These are phyloP conservation scores for Tetragnatha versicolor DNA, from an alignment of 1,140 invertebrate genomes.

Conservation along the genomic window DNA sequence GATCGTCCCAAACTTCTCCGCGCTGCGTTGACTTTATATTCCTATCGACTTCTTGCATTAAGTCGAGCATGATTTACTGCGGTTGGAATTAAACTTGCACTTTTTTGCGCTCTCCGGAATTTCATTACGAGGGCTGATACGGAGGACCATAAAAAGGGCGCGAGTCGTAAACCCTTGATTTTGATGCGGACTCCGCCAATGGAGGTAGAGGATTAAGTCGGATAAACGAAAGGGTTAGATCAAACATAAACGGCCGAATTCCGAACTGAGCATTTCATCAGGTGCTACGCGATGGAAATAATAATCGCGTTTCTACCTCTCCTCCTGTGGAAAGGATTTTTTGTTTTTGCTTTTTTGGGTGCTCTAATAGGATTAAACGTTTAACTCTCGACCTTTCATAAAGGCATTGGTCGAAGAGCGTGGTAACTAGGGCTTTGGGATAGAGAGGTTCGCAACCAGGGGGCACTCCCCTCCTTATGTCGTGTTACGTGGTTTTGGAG, in stretches of 20 bases:
- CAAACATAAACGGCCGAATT: constrained; percentile 23
- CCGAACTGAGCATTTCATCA: constrained; percentile 35
- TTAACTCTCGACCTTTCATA: constrained; percentile 4
- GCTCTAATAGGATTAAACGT: constrained; percentile 35
- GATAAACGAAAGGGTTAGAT: constrained; percentile 29
- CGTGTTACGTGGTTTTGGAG: too few relatives aligned
- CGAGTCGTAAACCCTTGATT: constrained; percentile 11
- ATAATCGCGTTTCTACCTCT: constrained; percentile 12
- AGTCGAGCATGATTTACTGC: constrained; percentile 23
- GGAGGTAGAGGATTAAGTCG: constrained; percentile 12
- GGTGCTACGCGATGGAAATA: constrained; percentile 22
- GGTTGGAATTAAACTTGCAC: background rate
- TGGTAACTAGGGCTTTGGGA: background rate
- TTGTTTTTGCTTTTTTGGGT: background rate
- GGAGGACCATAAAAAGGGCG: constrained; percentile 3
- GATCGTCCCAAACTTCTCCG: background rate
- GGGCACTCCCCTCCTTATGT: too few relatives aligned
- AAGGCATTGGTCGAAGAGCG: background rate
- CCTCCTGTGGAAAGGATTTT: background rate
- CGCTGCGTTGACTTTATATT: background rate
- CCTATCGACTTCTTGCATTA: background rate
- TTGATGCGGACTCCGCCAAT: constrained; percentile 29
- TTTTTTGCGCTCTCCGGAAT: background rate
- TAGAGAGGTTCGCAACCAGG: too few relatives aligned
- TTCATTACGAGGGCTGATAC: constrained; percentile 20